Evolutionary conservation across 2,888 invertebrate species (phyloP).

Genomic region (Diogma glabrata): DNA sequence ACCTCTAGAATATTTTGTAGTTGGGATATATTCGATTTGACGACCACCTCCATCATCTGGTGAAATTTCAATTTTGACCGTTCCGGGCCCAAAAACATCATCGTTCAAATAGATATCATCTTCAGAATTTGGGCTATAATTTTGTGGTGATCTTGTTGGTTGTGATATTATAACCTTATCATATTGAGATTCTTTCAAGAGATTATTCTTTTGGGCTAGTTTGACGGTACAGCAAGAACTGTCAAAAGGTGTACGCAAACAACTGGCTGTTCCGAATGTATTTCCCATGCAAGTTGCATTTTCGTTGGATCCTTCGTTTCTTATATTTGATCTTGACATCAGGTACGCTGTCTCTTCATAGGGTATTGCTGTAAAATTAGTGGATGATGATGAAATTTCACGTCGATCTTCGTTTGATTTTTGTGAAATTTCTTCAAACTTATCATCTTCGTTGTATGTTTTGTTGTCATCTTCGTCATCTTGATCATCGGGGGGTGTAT

Average conservation of each 20-base stretch:
- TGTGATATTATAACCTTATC: slow-evolving; percentile 47
- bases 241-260: slow-evolving; percentile 31
- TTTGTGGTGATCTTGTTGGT: slow-evolving; percentile 48
- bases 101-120: slow-evolving; percentile 47
- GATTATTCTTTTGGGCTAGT: slow-evolving; percentile 17
- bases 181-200: slow-evolving; percentile 17
- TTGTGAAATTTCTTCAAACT: slow-evolving; percentile 33
- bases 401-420: slow-evolving; percentile 15
- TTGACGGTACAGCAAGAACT: slow-evolving; percentile 28
- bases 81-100: slow-evolving; percentile 49
- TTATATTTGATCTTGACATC: slow-evolving; percentile 28
- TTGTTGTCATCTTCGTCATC: slow-evolving; percentile 47
- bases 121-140: slow-evolving; percentile 47
- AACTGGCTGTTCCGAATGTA: slow-evolving; percentile 31
- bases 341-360: slow-evolving; percentile 34
- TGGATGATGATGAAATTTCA: slow-evolving; percentile 30
- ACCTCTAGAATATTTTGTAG: slow-evolving; percentile 34
- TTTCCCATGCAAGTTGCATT: slow-evolving; percentile 32
- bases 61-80: slow-evolving; percentile 43
- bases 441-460: slow-evolving; percentile 13
- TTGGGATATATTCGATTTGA: slow-evolving; percentile 19
- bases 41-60: slow-evolving; percentile 43
- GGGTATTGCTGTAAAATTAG: slow-evolving; percentile 22
- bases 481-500: slow-evolving; percentile 45
- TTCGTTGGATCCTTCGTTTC: slow-evolving; percentile 16